These are phyloP conservation scores for Leguminivora glycinivorella DNA, from an alignment of 1,140 invertebrate genomes.

Conservation along the genomic window DNA sequence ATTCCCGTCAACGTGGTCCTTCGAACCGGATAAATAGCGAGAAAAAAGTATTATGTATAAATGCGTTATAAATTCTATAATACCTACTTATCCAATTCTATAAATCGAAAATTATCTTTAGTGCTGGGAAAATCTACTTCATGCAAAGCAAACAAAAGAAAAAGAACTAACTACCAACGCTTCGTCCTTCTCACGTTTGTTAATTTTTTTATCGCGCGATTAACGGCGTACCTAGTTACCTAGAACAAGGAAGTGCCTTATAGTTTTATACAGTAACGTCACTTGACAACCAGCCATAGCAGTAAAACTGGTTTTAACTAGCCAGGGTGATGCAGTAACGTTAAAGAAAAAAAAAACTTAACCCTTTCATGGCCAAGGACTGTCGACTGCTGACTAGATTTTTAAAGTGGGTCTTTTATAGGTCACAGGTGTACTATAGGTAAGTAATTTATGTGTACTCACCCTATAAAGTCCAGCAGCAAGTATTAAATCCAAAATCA, in stretches of 20 bases:
- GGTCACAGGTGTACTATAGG: background rate
- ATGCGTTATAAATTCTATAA: no score
- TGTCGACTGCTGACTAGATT: background rate
- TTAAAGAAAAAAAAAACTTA: conserved; percentile 9
- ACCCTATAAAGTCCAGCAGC: conserved; percentile 12
- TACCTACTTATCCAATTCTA: no score
- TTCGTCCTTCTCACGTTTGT: background rate
- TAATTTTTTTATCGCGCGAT: conserved; percentile 7
- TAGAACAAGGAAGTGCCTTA: conserved; percentile 31
- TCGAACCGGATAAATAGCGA: no score
- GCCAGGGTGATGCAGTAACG: conserved; percentile 3
- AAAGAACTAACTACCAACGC: background rate
- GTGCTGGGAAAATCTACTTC: background rate
- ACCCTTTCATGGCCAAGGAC: no score
- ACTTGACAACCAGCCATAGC: conserved; percentile 4
- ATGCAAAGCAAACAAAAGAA: background rate
- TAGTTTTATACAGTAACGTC: conserved; percentile 28
- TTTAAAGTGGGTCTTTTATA: conserved; percentile 15
- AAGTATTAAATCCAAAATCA: background rate
- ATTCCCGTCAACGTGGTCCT: no score
- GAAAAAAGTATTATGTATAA: no score
- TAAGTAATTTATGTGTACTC: conserved; percentile 19
- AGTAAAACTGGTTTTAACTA: conserved; percentile 25
- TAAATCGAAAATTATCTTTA: background rate
- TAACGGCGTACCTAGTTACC: conserved; percentile 17